Conservation (phyloP, 2,797 vertebrate species). For the Neosilurus hyrtlii region DNA sequence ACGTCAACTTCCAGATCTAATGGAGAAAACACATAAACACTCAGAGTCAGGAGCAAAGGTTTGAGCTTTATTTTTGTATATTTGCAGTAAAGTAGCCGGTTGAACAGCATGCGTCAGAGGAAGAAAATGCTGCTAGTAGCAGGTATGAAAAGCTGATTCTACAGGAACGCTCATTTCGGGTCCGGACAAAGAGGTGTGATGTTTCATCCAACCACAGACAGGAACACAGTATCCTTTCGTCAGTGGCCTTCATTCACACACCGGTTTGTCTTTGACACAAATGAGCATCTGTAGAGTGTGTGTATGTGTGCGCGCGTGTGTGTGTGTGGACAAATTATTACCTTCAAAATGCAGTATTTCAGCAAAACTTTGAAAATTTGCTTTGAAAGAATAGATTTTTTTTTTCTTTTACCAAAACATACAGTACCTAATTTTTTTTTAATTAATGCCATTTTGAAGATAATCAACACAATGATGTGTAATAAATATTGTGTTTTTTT, state of each 20-base stretch:
- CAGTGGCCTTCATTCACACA: constrained; percentile 88
- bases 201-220: constrained; percentile 86
- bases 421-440: constrained; percentile 1
- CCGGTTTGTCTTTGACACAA: constrained; percentile 61
- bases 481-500: not conserved
- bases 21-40: not conserved
- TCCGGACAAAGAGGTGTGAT: constrained; percentile 56
- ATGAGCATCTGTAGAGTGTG: constrained; percentile 48
- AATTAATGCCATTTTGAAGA: constrained; percentile 6
- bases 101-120: constrained; percentile 48
- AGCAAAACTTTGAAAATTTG: not conserved
- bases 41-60: constrained; percentile 53
- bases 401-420: not conserved
- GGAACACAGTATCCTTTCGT: constrained; percentile 84
- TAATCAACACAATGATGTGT: not conserved
- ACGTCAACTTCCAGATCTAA: not conserved
- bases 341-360: not conserved
- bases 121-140: not conserved
- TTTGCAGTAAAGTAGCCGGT: constrained; percentile 60
- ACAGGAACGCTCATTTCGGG: constrained; percentile 56
- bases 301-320: not conserved
- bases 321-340: not conserved
- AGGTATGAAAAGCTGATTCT: constrained; percentile 39
- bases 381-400: not conserved
- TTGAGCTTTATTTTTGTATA: constrained; percentile 67